phyloP scores from a whole-genome alignment of 2,113 vertebrate genomes.

The Charadrius vociferus region DNA sequence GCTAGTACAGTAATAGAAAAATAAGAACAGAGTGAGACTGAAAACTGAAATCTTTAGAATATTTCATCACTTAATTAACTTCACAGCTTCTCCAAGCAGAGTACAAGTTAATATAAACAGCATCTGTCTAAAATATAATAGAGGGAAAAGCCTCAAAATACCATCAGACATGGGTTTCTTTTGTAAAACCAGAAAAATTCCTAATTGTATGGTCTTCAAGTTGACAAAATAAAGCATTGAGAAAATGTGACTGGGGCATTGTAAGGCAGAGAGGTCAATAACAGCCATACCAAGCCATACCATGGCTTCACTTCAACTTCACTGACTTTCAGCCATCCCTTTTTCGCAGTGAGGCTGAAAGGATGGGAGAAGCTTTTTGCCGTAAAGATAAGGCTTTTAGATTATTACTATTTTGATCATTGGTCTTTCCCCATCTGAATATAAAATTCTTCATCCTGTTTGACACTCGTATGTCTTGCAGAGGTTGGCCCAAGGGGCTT shows the following conservation, averaged over 20 bases:
- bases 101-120: not conserved
- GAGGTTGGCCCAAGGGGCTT: not conserved
- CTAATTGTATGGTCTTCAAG: not conserved
- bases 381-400: not conserved
- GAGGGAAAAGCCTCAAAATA: not conserved
- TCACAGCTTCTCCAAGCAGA: not conserved
- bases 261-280: not conserved
- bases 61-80: not conserved
- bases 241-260: not conserved
- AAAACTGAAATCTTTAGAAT: not conserved
- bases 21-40: not conserved
- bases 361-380: not conserved
- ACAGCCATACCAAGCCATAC: not conserved
- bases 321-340: not conserved
- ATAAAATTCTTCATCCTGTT: not conserved
- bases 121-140: not conserved
- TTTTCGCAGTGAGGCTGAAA: not conserved
- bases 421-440: not conserved
- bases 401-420: rapidly evolving
- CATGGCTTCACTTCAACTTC: not conserved
- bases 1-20: not conserved
- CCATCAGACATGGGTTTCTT: not conserved
- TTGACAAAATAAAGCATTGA: not conserved
- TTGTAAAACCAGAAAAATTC: not conserved
- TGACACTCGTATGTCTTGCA: not conserved